Percentiles rank a stretch among this genome's conserved stretches.
Conservation (phyloP, 2,888 invertebrate genomes). For the Drosophila silvestris region DNA sequence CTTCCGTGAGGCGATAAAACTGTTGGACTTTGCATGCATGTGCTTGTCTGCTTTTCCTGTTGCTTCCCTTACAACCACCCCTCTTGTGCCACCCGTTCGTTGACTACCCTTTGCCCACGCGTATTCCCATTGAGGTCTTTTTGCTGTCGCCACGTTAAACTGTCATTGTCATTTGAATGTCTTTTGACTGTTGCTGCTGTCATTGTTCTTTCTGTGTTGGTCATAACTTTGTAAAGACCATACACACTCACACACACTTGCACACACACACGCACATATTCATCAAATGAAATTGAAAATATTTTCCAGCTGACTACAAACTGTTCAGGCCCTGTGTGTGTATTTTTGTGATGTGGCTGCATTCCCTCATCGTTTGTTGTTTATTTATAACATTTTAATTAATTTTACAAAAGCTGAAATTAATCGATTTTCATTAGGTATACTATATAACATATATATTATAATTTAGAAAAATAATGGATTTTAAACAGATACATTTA, state of each 20-base stretch:
- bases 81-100: neutral
- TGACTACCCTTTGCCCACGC: neutral
- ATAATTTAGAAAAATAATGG: neutral
- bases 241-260: conserved; percentile 1
- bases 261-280: conserved; percentile 11
- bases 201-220: conserved; percentile 35
- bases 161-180: conserved; percentile 81
- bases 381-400: conserved; percentile 67
- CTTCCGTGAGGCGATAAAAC: conserved; percentile 71
- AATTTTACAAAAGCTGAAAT: conserved; percentile 23
- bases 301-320: conserved; percentile 32
- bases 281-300: conserved; percentile 40
- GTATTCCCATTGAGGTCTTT: conserved; percentile 41
- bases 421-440: neutral
- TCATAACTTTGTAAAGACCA: conserved; percentile 24
- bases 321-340: conserved; percentile 8
- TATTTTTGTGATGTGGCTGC: conserved; percentile 3
- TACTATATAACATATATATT: neutral
- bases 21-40: conserved; percentile 65
- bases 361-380: conserved; percentile 17
- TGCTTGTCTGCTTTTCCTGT: conserved; percentile 12
- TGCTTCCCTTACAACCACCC: conserved; percentile 2
- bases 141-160: conserved; percentile 59
- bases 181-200: conserved; percentile 70
- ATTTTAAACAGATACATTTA: neutral